Conservation (phyloP, 2,888 invertebrate genomes). For the Watsonalla binaria region DNA sequence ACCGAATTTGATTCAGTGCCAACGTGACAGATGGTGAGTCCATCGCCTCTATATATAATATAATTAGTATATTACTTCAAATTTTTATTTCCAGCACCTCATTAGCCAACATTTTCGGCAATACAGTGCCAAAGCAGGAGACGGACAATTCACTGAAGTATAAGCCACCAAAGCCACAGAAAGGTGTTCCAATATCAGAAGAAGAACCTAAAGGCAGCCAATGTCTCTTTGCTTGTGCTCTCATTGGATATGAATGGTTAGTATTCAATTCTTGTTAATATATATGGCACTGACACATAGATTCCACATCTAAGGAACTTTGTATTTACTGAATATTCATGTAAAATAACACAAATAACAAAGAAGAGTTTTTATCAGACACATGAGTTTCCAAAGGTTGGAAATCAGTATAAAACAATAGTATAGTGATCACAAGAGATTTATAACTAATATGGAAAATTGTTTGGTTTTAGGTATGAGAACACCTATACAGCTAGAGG, state of each 20-base stretch:
- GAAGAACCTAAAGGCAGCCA: slow-evolving; percentile 43
- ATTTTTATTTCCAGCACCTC: slow-evolving; percentile 48
- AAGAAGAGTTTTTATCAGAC: neutral
- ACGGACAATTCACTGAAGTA: slow-evolving; percentile 55
- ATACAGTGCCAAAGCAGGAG: slow-evolving; percentile 27
- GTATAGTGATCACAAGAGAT: too few relatives aligned
- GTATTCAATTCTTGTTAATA: slow-evolving; percentile 7
- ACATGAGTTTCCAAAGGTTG: neutral
- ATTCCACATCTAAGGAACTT: too few relatives aligned
- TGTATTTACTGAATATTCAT: too few relatives aligned
- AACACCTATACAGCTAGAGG: slow-evolving; percentile 51
- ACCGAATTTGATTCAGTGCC: too few relatives aligned
- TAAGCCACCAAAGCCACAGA: slow-evolving; percentile 47
- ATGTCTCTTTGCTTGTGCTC: slow-evolving; percentile 55
- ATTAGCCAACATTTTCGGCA: slow-evolving; percentile 59
- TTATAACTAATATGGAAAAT: neutral
- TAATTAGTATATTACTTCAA: too few relatives aligned
- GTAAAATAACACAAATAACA: too few relatives aligned
- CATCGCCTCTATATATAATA: too few relatives aligned
- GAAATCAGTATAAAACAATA: too few relatives aligned
- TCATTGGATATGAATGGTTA: slow-evolving; percentile 65
- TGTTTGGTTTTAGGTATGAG: slow-evolving; percentile 36
- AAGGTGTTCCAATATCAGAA: slow-evolving; percentile 25
- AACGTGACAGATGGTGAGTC: too few relatives aligned
- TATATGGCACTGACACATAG: neutral